Evolutionary conservation across 2,888 invertebrate species (phyloP).

Genomic region (Nesidiocoris tenuis): DNA sequence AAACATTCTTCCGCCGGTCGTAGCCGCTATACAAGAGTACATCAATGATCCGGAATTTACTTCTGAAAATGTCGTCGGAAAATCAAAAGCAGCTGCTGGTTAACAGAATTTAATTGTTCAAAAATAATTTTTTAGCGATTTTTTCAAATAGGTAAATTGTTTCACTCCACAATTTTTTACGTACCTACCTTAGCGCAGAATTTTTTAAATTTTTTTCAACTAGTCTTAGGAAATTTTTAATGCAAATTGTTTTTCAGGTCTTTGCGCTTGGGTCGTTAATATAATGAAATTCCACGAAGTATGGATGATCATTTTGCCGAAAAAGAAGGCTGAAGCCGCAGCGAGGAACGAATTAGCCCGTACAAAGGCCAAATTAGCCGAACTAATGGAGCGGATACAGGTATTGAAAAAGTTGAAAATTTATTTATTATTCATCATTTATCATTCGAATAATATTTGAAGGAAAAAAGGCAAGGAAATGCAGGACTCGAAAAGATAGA

Average conservation of each 20-base stretch:
- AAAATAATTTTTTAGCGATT: too few relatives aligned
- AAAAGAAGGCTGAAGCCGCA: constrained; percentile 77
- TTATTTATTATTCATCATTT: too few relatives aligned
- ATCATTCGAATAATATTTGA: too few relatives aligned
- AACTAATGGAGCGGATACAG: constrained; percentile 69
- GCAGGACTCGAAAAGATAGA: too few relatives aligned
- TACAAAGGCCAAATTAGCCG: constrained; percentile 74
- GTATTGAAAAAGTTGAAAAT: constrained; percentile 55
- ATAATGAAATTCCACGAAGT: constrained; percentile 87
- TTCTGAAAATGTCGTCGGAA: constrained; percentile 76
- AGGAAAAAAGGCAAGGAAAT: background rate
- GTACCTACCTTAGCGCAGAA: too few relatives aligned
- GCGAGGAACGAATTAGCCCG: constrained; percentile 82
- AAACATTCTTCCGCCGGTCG: constrained; percentile 82
- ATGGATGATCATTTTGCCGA: constrained; percentile 88
- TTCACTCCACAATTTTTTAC: too few relatives aligned
- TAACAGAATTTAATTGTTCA: background rate
- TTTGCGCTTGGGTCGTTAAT: constrained; percentile 94
- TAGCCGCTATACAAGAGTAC: constrained; percentile 71
- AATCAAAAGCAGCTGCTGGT: constrained; percentile 85
- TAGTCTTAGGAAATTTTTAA: too few relatives aligned
- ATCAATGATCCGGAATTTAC: constrained; percentile 74
- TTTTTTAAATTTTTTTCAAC: too few relatives aligned
- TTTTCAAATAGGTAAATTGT: too few relatives aligned
- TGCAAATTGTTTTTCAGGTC: too few relatives aligned